Evolutionary conservation across 1,140 invertebrate genomes (phyloP), one percentile per base, ranked within the genome.

Genomic region (Bombus superbus): DNA sequence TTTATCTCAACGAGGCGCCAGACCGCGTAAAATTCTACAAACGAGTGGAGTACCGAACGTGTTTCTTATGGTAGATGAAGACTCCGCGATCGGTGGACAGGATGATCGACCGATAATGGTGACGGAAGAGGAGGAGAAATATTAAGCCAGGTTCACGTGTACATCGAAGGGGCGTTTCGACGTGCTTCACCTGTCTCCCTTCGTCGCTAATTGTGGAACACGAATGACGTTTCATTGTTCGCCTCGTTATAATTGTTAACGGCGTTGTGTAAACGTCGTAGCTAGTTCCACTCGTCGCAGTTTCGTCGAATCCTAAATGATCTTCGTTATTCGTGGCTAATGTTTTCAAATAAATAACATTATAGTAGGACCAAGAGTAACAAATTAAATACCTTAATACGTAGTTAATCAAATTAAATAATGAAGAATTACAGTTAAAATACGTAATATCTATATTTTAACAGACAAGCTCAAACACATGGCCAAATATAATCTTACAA

Each of bases 161-260:
- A 92, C 90, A 91, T 77, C 89, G 71, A 91, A 92, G 84, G 72
- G 90, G 91, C 90, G 91, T 90, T 82, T 88, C 89, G 73, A 47
- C 79, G 76, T 86, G 84, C 75, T 73, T 92, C 91, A 92, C 89
- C 91, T 92, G 91, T 92, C 91, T 71, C 78, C 79, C 57, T 32
- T 53, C n/a, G 53, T 78, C 64, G 89, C 88, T 90, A 91, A 91
- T 91, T 88, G 86, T 81, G 66, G 53, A 83, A 85, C 83, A 40
- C 42, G 88, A 82, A 66, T 88, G 84, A 90, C 82, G 78, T 85
- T 85, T 62, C 75, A 89, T 91, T 89, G 87, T 91, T 80, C 28
- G 5, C 28, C n/a, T 38, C 42, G 73, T 25, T 74, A 77, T 68
- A 38, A 75, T 88, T 76, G 59, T 53, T 35, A 35, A 35, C 18